A percentile compares a stretch with the other conserved stretches of the same genome.
These are phyloP conservation scores for Mustelus asterias DNA, from an alignment of 2,113 vertebrate species.

Conservation along the genomic window DNA sequence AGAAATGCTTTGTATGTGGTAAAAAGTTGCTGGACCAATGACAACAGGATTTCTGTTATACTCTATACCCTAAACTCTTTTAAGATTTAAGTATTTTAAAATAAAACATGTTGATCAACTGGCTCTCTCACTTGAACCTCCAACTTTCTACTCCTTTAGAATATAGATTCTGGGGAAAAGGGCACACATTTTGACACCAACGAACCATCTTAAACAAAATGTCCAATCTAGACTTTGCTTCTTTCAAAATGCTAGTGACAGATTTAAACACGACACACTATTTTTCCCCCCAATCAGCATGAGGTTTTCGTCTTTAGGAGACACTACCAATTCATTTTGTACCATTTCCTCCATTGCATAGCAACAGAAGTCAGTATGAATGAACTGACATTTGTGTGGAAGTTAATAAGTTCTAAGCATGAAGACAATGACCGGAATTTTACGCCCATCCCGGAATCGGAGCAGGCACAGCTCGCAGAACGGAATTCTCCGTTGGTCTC, in stretches of 20 bases:
- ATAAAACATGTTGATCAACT: background rate
- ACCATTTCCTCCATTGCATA: background rate
- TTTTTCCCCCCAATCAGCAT: background rate
- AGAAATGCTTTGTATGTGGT: too few species aligned
- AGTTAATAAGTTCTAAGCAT: background rate
- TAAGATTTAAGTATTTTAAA: too few species aligned
- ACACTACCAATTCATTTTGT: background rate
- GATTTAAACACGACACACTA: background rate
- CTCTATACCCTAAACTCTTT: too few species aligned
- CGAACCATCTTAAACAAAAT: background rate
- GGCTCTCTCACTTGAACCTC: background rate
- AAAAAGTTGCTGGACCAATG: too few species aligned
- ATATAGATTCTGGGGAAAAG: background rate
- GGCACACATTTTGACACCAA: background rate
- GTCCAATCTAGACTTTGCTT: background rate
- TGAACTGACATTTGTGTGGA: background rate
- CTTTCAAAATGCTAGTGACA: background rate
- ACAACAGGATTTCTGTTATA: too few species aligned
- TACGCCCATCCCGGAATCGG: too few species aligned
- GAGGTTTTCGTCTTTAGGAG: background rate
- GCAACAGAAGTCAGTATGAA: background rate
- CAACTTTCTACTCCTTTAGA: background rate
- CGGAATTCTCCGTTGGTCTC: too few species aligned
- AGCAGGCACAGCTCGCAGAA: too few species aligned
- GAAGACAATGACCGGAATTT: too few species aligned